These are phyloP conservation scores for Eupithecia centaureata DNA, from an alignment of 2,888 invertebrate species.

Conservation along the genomic window DNA sequence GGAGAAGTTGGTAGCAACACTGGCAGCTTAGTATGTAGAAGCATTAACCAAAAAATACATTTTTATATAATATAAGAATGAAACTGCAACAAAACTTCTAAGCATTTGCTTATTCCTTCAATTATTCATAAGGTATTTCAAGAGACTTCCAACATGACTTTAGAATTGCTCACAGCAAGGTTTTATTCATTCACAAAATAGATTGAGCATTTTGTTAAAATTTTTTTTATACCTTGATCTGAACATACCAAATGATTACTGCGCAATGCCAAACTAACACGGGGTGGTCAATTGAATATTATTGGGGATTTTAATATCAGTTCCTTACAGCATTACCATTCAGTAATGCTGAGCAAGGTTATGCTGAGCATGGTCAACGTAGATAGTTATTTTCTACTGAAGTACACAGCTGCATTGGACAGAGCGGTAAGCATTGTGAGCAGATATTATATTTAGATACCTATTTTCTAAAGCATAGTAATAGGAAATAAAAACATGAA, in stretches of 20 bases:
- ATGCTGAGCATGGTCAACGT: neutral
- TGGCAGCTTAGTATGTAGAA: neutral
- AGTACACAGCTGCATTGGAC: neutral
- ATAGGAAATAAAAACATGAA: neutral
- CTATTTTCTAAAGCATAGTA: neutral
- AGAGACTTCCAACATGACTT: conserved; percentile 58
- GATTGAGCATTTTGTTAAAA: neutral
- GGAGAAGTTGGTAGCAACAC: neutral
- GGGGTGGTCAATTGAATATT: neutral
- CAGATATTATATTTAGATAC: neutral
- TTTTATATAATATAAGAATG: neutral
- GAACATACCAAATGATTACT: conserved; percentile 16
- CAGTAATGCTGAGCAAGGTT: too few species aligned
- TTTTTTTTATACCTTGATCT: conserved; percentile 13
- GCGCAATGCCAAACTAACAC: neutral
- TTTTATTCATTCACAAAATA: neutral
- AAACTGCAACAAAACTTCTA: conserved; percentile 69
- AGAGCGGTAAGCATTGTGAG: neutral
- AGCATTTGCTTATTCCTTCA: neutral
- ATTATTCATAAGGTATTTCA: neutral
- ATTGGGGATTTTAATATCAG: neutral
- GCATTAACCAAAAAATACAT: neutral
- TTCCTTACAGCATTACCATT: neutral
- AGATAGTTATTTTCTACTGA: neutral
- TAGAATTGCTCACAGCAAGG: conserved; percentile 30